Evolutionary conservation across 2,888 invertebrate genomes (phyloP), one percentile per base, ranked within the genome.

Genomic region (Tenthredo amoena): DNA sequence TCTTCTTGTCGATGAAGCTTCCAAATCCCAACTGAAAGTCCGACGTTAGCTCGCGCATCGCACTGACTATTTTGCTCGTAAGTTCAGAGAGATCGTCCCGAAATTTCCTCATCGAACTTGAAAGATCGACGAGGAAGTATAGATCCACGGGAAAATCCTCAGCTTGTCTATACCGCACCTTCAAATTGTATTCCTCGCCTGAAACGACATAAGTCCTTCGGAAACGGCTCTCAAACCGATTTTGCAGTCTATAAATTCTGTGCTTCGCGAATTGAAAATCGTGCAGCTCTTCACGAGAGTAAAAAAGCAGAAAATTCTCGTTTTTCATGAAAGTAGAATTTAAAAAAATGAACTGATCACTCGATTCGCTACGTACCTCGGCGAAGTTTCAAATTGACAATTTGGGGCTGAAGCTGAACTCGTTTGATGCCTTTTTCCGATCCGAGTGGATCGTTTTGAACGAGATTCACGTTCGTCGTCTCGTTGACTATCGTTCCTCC

Each of bases 101-200:
- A 88, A 96, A 95, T 10, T 91, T 91, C 31, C 92, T 91, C 97
- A 98, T 97, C 0, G 97, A 96, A 12, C 93, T 92, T 0, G 97
- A 97, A 72, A 97, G 94, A 90, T 98, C 98, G 95, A 98, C 96
- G 77, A 98, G 94, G 90, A 97, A 97, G 92, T 98, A 98, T 47
- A 98, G 93, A 93, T 98, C 98, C 0, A 98, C 96, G 0, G 98
- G 98, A 92, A 97, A 97, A 92, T 97, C 95, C 87, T 95, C 94
- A 0, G 96, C 96, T 88, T 95, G 95, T 84, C 95, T 94, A 87
- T 95, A 96, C n/a, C 94, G 94, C 88, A 96, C 94, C 0, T 89
- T 88, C 55, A 96, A 92, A 34, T 88, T 89, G 71, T 89, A 88
- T 37, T 92, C 89, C 74, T 92, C 92, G 2, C 92, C 93, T 93